These are phyloP conservation scores for Brachionus rotundiformis DNA, from an alignment of 1,140 invertebrate genomes.

Conservation along the genomic window DNA sequence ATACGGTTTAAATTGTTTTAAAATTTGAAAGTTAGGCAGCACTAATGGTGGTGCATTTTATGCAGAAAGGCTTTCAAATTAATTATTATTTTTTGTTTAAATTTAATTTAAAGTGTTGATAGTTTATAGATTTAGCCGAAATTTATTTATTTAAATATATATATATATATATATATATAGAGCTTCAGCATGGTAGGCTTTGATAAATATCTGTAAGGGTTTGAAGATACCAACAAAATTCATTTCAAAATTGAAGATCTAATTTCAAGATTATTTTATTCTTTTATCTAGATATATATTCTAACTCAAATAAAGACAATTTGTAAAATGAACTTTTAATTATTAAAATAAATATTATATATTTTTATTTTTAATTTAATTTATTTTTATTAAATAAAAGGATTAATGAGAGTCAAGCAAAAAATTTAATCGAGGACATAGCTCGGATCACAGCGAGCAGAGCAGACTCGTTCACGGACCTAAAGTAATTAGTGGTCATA, in stretches of 20 bases:
- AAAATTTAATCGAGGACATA: not conserved
- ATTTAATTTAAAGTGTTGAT: not conserved
- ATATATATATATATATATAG: too few species aligned
- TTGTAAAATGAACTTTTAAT: not conserved
- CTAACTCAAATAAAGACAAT: not conserved
- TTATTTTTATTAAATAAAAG: not conserved
- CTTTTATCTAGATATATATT: too few species aligned
- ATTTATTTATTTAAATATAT: too few species aligned
- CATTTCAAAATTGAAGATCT: not conserved
- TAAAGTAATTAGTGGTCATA: not conserved
- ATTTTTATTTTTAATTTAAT: not conserved
- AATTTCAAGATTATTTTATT: too few species aligned
- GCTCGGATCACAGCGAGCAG: not conserved
- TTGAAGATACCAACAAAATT: not conserved
- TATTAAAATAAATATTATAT: not conserved
- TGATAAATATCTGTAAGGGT: not conserved
- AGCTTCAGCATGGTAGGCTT: not conserved
- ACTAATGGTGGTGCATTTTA: too few species aligned
- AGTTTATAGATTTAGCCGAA: not conserved
- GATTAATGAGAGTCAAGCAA: not conserved
- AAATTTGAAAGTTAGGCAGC: not conserved
- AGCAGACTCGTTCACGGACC: not conserved
- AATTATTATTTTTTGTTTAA: not conserved
- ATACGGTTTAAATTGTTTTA: too few species aligned
- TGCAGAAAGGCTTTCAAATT: too few species aligned